phyloP scores from a whole-genome alignment of 1,140 invertebrate genomes.

The Drosophila orena region DNA sequence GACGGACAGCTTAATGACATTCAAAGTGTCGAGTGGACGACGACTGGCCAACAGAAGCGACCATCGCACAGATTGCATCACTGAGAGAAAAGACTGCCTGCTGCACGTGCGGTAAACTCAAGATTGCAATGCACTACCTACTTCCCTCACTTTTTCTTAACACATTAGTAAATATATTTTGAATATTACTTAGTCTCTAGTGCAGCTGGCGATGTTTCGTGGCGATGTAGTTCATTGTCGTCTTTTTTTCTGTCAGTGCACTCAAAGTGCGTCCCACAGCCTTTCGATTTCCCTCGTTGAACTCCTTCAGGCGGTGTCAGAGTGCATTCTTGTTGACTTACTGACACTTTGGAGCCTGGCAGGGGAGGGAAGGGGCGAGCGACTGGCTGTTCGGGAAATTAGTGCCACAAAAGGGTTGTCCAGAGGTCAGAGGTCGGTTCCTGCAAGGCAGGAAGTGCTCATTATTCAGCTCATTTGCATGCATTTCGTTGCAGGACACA shows the following conservation, averaged over 20 bases:
- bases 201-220: too few relatives aligned
- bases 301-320: slow-evolving; percentile 52
- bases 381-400: slow-evolving; percentile 60
- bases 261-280: slow-evolving; percentile 5
- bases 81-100: neutral
- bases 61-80: slow-evolving; percentile 28
- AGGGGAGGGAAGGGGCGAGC: slow-evolving; percentile 17
- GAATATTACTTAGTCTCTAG: too few relatives aligned
- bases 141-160: too few relatives aligned
- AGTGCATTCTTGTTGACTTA: slow-evolving; percentile 82
- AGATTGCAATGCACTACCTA: too few relatives aligned
- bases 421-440: slow-evolving; percentile 25
- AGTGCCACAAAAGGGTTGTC: slow-evolving; percentile 63
- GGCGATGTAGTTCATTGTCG: neutral
- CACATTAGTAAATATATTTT: too few relatives aligned
- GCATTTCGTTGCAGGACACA: slow-evolving; percentile 59
- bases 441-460: slow-evolving; percentile 42
- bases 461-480: slow-evolving; percentile 82
- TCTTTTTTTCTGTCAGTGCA: slow-evolving; percentile 1
- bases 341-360: slow-evolving; percentile 75
- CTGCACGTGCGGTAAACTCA: too few relatives aligned
- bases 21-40: slow-evolving; percentile 77
- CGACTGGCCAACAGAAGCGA: slow-evolving; percentile 36
- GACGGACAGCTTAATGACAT: slow-evolving; percentile 75
- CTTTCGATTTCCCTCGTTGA: slow-evolving; percentile 6